A percentile compares a stretch with the other conserved stretches of the same genome.
phyloP scores from a whole-genome alignment of 2,113 vertebrate species.

The Gorsachius goisagi region DNA sequence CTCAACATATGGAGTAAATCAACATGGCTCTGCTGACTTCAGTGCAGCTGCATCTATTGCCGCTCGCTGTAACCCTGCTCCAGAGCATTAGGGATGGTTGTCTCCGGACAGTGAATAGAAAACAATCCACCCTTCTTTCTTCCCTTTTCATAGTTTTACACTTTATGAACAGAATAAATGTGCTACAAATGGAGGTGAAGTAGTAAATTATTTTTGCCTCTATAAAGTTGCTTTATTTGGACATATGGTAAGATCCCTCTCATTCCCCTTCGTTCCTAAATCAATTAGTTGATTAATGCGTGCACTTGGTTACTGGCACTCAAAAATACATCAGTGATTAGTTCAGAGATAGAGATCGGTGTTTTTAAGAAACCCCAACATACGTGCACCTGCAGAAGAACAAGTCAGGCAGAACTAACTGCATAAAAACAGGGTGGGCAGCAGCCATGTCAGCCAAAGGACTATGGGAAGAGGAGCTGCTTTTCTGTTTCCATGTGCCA shows the following conservation, averaged over 20 bases:
- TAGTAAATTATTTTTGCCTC: background rate
- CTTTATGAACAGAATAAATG: background rate
- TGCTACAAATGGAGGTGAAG: background rate
- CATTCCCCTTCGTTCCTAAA: background rate
- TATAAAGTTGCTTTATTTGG: background rate
- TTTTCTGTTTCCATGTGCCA: background rate
- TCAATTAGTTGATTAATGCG: constrained; percentile 8
- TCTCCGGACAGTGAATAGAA: background rate
- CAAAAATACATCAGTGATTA: constrained; percentile 14
- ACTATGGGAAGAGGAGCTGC: background rate
- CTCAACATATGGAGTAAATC: constrained; percentile 4
- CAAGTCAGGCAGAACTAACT: background rate
- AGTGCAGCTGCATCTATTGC: background rate
- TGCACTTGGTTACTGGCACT: background rate
- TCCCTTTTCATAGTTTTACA: background rate
- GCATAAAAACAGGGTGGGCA: background rate
- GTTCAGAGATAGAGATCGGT: background rate
- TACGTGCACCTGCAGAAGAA: background rate
- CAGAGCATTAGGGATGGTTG: background rate
- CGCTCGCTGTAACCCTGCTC: background rate
- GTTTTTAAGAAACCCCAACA: background rate
- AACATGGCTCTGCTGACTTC: background rate
- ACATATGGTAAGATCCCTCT: background rate
- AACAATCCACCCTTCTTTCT: background rate
- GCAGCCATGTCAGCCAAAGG: background rate